Percentiles rank a stretch among this genome's conserved stretches.
Evolutionary conservation across 2,797 vertebrate genomes (phyloP).

Genomic region (Chelonia mydas): DNA sequence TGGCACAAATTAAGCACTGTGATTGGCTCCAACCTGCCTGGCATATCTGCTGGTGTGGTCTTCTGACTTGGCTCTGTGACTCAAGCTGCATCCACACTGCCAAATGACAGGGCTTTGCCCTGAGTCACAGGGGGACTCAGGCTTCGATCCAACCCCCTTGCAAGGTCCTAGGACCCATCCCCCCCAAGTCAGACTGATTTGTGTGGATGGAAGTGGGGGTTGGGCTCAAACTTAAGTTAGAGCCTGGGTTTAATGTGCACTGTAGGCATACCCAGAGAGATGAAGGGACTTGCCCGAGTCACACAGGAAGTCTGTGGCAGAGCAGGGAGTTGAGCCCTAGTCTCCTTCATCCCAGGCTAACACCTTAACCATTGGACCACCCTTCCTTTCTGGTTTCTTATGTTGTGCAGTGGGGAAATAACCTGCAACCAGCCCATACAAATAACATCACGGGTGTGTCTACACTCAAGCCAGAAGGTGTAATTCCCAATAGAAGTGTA

Average conservation of each 20-base stretch:
- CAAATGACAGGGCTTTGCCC: not conserved
- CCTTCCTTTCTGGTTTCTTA: not conserved
- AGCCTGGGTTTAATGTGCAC: not conserved
- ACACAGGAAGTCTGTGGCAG: fast-evolving
- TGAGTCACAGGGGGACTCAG: not conserved
- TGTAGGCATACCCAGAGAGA: not conserved
- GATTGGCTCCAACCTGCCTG: fast-evolving
- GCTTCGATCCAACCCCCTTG: not conserved
- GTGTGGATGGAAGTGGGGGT: not conserved
- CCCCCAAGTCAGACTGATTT: not conserved
- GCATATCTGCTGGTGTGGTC: not conserved
- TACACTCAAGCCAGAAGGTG: not conserved
- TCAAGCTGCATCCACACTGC: not conserved
- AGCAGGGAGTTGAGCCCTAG: not conserved
- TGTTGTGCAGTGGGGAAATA: not conserved
- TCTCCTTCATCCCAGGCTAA: not conserved
- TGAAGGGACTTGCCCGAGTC: not conserved
- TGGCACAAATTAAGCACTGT: no score
- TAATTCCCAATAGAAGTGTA: not conserved
- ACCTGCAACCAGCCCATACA: not conserved
- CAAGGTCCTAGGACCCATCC: not conserved
- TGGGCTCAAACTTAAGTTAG: no score
- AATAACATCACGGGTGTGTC: not conserved
- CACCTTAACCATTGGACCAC: fast-evolving
- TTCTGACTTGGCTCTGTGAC: not conserved